A percentile compares a stretch with the other conserved stretches of the same genome.
Evolutionary conservation across 2,888 invertebrate genomes (phyloP).

Genomic region (Mylabris sibirica): DNA sequence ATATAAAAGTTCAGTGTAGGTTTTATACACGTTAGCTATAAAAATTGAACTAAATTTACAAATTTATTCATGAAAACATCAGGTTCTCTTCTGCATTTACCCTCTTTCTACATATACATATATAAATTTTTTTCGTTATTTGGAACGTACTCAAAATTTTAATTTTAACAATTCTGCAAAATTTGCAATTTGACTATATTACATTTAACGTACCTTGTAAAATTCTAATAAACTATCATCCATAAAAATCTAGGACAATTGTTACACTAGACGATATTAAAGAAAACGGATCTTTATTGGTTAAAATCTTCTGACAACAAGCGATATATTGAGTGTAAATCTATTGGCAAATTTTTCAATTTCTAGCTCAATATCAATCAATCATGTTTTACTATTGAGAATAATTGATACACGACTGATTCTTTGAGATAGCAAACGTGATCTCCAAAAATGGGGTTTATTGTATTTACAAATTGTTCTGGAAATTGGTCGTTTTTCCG

Average conservation of each 20-base stretch:
- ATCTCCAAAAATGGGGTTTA: background rate
- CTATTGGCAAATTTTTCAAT: background rate
- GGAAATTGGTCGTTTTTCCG: conserved; percentile 16
- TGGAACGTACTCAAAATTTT: background rate
- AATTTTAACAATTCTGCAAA: background rate
- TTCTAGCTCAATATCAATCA: background rate
- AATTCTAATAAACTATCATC: background rate
- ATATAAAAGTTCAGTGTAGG: background rate
- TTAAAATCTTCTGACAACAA: background rate
- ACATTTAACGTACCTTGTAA: background rate
- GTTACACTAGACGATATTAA: background rate
- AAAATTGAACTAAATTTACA: background rate
- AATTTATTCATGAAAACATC: background rate
- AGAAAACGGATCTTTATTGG: background rate
- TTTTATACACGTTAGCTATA: background rate
- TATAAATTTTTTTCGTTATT: conserved; percentile 1
- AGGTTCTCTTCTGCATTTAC: background rate
- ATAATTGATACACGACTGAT: no score
- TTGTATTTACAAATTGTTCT: conserved; percentile 24
- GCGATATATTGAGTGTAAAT: background rate
- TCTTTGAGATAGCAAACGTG: no score
- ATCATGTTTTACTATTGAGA: background rate
- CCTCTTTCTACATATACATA: background rate
- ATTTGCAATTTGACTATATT: background rate
- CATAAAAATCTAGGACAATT: background rate